A percentile compares a stretch with the other conserved stretches of the same genome.
phyloP scores from a whole-genome alignment of 2,113 vertebrate species.

The Trinectes maculatus region DNA sequence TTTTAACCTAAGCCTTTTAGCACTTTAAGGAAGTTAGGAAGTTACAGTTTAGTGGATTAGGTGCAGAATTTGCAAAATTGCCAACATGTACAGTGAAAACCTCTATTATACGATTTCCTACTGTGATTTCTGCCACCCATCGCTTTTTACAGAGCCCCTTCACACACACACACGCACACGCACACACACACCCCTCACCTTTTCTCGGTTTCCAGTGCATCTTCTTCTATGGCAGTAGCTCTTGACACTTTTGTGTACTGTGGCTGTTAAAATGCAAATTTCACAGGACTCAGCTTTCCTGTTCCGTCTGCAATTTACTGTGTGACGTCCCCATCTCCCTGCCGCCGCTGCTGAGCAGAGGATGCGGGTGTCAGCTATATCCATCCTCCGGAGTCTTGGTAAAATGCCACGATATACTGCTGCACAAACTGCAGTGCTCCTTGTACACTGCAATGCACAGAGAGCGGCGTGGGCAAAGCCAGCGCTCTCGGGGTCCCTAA shows the following conservation, averaged over 20 bases:
- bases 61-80: constrained; percentile 40
- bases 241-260: constrained; percentile 75
- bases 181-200: constrained; percentile 43
- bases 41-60: not conserved
- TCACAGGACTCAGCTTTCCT: constrained; percentile 70
- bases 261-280: constrained; percentile 79
- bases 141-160: constrained; percentile 19
- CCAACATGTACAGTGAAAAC: constrained; percentile 26
- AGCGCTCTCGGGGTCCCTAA: constrained; percentile 29
- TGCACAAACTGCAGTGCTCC: constrained; percentile 45
- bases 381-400: constrained; percentile 54
- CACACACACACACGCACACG: constrained; percentile 35
- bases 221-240: constrained; percentile 52
- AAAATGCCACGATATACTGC: constrained; percentile 51
- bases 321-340: constrained; percentile 63
- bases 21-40: constrained; percentile 3
- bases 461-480: constrained; percentile 24
- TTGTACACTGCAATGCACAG: constrained; percentile 18
- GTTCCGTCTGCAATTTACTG: constrained; percentile 69
- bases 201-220: constrained; percentile 45
- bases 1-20: not conserved
- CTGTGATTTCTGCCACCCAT: constrained; percentile 27
- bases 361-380: constrained; percentile 66
- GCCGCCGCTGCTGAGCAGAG: constrained; percentile 56
- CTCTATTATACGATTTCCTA: constrained; percentile 13